Percentiles rank a stretch among this genome's conserved stretches.
These are phyloP conservation scores for Volucella inanis DNA, from an alignment of 2,888 invertebrate genomes.

Conservation along the genomic window DNA sequence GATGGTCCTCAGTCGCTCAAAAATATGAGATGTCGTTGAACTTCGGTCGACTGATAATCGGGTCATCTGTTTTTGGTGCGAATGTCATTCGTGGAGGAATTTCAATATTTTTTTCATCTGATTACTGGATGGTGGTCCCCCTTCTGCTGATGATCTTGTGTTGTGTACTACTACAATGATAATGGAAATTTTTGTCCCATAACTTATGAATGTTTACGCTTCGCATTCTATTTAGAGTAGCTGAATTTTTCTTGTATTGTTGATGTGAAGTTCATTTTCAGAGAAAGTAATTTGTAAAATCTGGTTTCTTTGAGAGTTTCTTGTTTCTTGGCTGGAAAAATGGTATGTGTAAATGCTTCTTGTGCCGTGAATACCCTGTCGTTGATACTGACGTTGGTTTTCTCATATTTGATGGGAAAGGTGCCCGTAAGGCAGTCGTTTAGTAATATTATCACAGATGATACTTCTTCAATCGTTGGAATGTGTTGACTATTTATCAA, in stretches of 20 bases:
- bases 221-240: too few relatives aligned
- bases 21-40: conserved; percentile 16
- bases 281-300: too few relatives aligned
- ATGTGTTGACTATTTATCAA: conserved; percentile 26
- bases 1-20: conserved; percentile 9
- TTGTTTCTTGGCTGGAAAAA: conserved; percentile 1
- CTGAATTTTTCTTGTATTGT: too few relatives aligned
- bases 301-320: too few relatives aligned
- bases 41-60: conserved; percentile 13
- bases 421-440: conserved; percentile 20
- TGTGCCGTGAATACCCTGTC: conserved; percentile 1
- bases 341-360: not conserved
- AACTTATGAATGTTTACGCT: too few relatives aligned
- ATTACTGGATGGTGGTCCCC: not conserved
- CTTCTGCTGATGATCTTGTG: not conserved
- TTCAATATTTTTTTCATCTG: conserved; percentile 4
- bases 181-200: not conserved
- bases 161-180: not conserved
- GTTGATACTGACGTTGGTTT: conserved; percentile 15
- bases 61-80: conserved; percentile 15
- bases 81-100: not conserved
- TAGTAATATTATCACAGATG: conserved; percentile 29
- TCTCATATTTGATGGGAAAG: conserved; percentile 14
- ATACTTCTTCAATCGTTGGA: conserved; percentile 20
- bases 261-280: too few relatives aligned